Evolutionary conservation across 1,140 invertebrate species (phyloP), one percentile per base, ranked within the genome.

Genomic region (Drosophila saltans): DNA sequence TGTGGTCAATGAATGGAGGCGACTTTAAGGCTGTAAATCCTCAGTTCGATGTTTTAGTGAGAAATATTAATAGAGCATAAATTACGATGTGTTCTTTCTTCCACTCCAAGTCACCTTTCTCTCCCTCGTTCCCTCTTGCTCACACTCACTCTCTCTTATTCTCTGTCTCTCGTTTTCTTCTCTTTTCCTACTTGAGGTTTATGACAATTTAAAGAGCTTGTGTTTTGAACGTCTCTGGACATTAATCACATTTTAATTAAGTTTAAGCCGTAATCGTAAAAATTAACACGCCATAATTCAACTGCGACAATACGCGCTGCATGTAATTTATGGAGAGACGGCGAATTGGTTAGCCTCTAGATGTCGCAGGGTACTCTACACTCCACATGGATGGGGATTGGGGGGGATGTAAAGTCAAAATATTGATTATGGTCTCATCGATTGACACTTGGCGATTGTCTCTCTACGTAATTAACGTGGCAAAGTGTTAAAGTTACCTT

Each of bases 221-320:
- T 68, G 70, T 67, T 60, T 57, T 40, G 36, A 39, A 48, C 43
- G 66, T 26, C 67, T 82, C 67, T 80, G 75, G 75, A 78, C 84
- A 88, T 88, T 88, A 86, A 86, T 86, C 83, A 86, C 83, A 86
- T 89, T 88, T 88, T 88, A 88, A 88, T 88, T 88, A 88, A 88
- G 83, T 89, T 89, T 88, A 88, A 88, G 83, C 83, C 83, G 83
- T 88, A 88, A 86, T 88, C 83, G 83, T 86, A 89, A 88, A 88
- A 88, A 88, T 88, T 88, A 88, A 88, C 83, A 88, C 83, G 83
- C 83, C 83, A 88, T 88, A 88, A 88, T 89, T 88, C 83, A 88
- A 88, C 80, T 75, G 84, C 83, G 84, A 88, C 83, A 88, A 88
- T 88, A 66, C 75, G 80, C 83, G 83, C 83, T 88, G 84, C 83